Evolutionary conservation across 2,797 vertebrate genomes (phyloP).

Genomic region (Parauchenoglanis punctatus): DNA sequence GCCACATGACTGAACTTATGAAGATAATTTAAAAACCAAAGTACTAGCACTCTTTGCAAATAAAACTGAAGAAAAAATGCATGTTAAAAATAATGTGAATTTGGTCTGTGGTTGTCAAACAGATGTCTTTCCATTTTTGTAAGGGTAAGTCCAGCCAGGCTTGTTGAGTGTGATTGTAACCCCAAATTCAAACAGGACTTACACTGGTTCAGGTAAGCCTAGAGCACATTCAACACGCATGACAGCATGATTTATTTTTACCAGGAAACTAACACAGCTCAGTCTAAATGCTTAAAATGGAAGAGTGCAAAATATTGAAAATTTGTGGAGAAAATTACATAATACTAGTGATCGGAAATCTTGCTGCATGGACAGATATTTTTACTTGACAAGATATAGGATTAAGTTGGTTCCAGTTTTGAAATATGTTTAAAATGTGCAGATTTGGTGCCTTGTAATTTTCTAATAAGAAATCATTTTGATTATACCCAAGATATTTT

Average conservation of each 20-base stretch:
- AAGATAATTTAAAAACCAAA: neutral
- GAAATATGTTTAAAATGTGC: too few species aligned
- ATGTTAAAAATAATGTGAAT: neutral
- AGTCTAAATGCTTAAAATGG: neutral
- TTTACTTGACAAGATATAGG: too few species aligned
- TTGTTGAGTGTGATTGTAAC: neutral
- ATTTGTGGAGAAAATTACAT: too few species aligned
- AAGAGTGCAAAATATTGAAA: too few species aligned
- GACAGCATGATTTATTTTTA: neutral
- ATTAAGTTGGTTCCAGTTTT: too few species aligned
- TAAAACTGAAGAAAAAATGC: neutral
- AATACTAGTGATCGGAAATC: too few species aligned
- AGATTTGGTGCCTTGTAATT: too few species aligned
- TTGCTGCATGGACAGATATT: too few species aligned
- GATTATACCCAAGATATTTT: too few species aligned
- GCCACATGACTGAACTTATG: slow-evolving; percentile 21
- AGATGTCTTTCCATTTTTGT: neutral
- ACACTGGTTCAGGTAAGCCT: neutral
- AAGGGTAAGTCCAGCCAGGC: neutral
- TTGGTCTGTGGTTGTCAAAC: neutral
- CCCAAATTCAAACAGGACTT: neutral
- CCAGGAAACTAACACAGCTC: neutral
- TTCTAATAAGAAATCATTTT: too few species aligned
- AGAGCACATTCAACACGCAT: neutral
- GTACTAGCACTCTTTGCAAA: neutral